Conservation (phyloP, 2,888 invertebrate genomes). For the Leptinotarsa haldemani region DNA sequence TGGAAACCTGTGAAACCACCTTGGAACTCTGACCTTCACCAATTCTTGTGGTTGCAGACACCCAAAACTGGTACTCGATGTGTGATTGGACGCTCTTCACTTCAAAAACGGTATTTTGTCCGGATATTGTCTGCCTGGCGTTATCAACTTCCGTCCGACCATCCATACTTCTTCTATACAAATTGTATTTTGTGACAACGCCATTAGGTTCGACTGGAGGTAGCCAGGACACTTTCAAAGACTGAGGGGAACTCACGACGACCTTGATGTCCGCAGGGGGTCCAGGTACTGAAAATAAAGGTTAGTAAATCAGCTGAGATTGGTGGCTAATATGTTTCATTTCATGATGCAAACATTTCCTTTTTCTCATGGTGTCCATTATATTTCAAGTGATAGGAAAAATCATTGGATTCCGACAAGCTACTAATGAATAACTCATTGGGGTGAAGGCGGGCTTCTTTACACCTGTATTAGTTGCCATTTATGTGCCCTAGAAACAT, state of each 20-base stretch:
- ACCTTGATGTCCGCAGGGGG: constrained; percentile 85
- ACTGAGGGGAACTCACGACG: constrained; percentile 78
- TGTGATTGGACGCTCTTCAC: constrained; percentile 76
- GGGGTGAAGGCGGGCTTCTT: too few relatives aligned
- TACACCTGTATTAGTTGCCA: too few relatives aligned
- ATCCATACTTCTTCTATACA: constrained; percentile 77
- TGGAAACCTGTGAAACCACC: constrained; percentile 76
- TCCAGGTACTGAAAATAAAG: constrained; percentile 74
- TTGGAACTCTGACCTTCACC: constrained; percentile 82
- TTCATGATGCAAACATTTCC: too few relatives aligned
- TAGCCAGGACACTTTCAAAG: constrained; percentile 82
- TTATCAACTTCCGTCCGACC: constrained; percentile 78
- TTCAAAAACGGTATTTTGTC: constrained; percentile 75
- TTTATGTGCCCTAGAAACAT: too few relatives aligned
- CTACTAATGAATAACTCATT: too few relatives aligned
- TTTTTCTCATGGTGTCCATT: too few relatives aligned
- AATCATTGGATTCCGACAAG: too few relatives aligned
- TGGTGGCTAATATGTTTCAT: too few relatives aligned
- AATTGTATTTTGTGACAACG: constrained; percentile 78
- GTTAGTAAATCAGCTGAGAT: too few relatives aligned
- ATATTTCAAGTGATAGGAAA: too few relatives aligned
- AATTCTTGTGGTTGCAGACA: constrained; percentile 80
- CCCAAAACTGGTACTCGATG: constrained; percentile 83
- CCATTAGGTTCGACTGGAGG: constrained; percentile 82
- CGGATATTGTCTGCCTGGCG: constrained; percentile 74